Percentiles rank a stretch among this genome's conserved stretches.
These are phyloP conservation scores for Stenopsyche tienmushanensis DNA, from an alignment of 1,140 invertebrate genomes.

Conservation along the genomic window DNA sequence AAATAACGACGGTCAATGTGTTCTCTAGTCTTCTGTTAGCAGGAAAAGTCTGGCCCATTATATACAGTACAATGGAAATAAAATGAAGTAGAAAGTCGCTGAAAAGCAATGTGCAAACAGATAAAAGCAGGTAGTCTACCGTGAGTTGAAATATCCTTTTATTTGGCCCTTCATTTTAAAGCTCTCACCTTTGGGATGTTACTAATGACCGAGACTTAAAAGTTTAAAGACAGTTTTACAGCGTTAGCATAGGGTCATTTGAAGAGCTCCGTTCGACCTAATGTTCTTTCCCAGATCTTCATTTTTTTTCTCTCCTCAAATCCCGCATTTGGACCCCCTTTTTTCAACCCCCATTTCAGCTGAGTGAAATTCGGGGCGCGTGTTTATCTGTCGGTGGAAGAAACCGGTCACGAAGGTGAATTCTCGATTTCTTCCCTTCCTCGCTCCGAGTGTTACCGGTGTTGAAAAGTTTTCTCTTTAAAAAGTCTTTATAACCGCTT, in stretches of 20 bases:
- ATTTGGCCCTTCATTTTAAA: conserved; percentile 9
- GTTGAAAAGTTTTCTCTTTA: conserved; percentile 40
- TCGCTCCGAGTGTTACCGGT: conserved; percentile 37
- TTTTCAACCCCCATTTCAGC: background rate
- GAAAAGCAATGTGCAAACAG: conserved; percentile 30
- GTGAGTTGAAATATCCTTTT: conserved; percentile 3
- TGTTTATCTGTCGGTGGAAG: too few relatives aligned
- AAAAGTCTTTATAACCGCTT: conserved; percentile 42
- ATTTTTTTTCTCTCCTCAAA: conserved; percentile 14
- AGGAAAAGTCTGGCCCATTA: background rate
- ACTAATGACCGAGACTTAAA: conserved; percentile 39
- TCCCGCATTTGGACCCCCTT: conserved; percentile 15
- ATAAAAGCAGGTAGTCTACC: conserved; percentile 30
- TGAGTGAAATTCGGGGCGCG: conserved; percentile 21
- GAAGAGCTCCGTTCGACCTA: conserved; percentile 5
- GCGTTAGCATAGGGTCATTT: conserved; percentile 37
- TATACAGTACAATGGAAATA: conserved; percentile 20
- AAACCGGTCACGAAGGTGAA: conserved; percentile 35
- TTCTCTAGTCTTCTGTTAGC: too few relatives aligned
- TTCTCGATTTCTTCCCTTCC: conserved; percentile 33
- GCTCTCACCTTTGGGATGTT: conserved; percentile 30
- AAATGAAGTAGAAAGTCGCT: conserved; percentile 21
- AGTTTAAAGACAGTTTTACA: conserved; percentile 40
- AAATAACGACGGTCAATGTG: too few relatives aligned
- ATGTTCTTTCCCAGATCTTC: background rate